phyloP scores from a whole-genome alignment of 2,888 invertebrate species.

The Glyphotaelius pellucidus region DNA sequence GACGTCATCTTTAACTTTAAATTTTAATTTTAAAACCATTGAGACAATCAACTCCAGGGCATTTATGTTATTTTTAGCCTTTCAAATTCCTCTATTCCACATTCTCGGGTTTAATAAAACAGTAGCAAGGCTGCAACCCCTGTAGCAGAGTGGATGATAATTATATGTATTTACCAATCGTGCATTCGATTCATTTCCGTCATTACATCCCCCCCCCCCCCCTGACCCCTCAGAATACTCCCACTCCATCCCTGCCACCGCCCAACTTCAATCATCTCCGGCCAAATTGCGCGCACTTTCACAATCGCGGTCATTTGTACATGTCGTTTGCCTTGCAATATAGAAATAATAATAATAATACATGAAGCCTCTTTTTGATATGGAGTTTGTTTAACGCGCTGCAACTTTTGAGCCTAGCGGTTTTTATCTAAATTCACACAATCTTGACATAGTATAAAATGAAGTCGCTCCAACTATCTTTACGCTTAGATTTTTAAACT shows the following conservation, averaged over 20 bases:
- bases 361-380: not conserved
- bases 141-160: not conserved
- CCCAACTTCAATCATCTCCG: not conserved
- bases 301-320: not conserved
- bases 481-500: no score
- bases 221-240: not conserved
- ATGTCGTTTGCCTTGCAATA: not conserved
- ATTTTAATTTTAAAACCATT: no score
- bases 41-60: no score
- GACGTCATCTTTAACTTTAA: no score
- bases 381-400: not conserved
- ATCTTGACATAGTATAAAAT: no score
- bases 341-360: not conserved
- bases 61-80: no score
- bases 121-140: not conserved
- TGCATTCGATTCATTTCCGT: not conserved
- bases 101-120: not conserved
- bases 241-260: not conserved
- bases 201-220: not conserved
- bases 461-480: no score
- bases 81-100: not conserved
- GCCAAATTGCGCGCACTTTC: not conserved
- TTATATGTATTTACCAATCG: not conserved
- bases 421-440: no score
- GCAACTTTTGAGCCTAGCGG: no score